These are phyloP conservation scores for Alouatta palliata DNA, from an alignment of 2,113 vertebrate genomes.

Conservation along the genomic window DNA sequence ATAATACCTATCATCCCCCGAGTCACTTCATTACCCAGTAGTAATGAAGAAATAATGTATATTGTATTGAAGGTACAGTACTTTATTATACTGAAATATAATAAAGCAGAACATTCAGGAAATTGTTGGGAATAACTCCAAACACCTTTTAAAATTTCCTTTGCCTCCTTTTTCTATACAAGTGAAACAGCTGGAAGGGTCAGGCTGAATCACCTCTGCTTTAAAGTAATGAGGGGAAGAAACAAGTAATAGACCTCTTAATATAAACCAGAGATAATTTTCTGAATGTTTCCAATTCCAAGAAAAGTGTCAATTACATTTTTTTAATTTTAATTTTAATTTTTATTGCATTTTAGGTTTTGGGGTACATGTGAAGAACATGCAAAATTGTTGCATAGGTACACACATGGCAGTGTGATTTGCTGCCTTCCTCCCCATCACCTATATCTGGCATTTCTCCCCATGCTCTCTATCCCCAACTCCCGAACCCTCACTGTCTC, in stretches of 20 bases:
- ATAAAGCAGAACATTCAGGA: neutral
- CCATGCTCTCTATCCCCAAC: too few relatives aligned
- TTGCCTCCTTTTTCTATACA: slow-evolving; percentile 15
- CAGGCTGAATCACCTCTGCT: slow-evolving; percentile 50
- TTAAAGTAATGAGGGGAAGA: slow-evolving; percentile 35
- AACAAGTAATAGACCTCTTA: slow-evolving; percentile 49
- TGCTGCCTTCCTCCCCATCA: too few relatives aligned
- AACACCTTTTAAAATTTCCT: neutral
- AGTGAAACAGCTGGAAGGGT: neutral
- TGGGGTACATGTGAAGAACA: too few relatives aligned
- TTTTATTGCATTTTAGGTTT: too few relatives aligned
- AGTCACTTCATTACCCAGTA: neutral
- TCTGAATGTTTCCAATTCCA: slow-evolving; percentile 65
- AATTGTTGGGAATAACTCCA: neutral
- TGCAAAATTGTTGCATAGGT: too few relatives aligned
- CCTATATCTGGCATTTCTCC: too few relatives aligned
- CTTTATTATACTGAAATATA: neutral
- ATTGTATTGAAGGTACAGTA: neutral
- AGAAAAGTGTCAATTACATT: slow-evolving; percentile 64
- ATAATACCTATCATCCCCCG: neutral
- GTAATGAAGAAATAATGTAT: neutral
- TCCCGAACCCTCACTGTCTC: too few relatives aligned
- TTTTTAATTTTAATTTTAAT: neutral
- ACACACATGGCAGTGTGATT: too few relatives aligned
- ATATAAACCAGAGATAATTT: slow-evolving; percentile 42